Evolutionary conservation across 2,797 vertebrate species (phyloP).

Genomic region (Dipus sagitta): DNA sequence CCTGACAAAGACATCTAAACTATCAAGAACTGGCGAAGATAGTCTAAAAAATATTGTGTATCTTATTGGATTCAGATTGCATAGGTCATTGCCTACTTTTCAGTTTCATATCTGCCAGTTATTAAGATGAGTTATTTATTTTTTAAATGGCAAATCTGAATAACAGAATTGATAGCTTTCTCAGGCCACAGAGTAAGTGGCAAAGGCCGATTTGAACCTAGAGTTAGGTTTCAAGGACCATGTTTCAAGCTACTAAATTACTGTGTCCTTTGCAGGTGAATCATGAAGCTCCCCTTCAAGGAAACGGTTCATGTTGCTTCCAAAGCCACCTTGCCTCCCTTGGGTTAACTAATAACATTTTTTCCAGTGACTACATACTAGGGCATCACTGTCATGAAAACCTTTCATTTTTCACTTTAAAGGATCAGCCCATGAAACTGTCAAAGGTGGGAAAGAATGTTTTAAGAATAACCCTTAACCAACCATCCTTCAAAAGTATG

Average conservation of each 20-base stretch:
- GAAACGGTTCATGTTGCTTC: conserved; percentile 47
- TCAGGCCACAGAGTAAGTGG: neutral
- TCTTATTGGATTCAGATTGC: neutral
- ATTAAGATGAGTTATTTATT: neutral
- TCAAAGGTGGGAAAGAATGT: conserved; percentile 62
- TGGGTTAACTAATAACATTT: conserved; percentile 43
- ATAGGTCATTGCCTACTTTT: neutral
- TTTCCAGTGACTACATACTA: conserved; percentile 58
- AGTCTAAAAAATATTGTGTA: neutral
- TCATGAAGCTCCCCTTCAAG: conserved; percentile 10
- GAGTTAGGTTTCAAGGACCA: neutral
- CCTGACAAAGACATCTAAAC: neutral
- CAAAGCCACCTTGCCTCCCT: neutral
- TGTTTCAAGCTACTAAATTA: neutral
- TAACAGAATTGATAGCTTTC: neutral
- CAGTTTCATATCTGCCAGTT: neutral
- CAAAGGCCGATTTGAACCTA: neutral
- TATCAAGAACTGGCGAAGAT: neutral
- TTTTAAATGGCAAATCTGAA: neutral
- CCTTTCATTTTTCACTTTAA: conserved; percentile 70
- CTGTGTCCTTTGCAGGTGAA: neutral
- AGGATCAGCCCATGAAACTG: conserved; percentile 68
- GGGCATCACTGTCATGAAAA: conserved; percentile 56
- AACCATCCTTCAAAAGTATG: conserved; percentile 69
- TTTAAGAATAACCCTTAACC: conserved; percentile 56